Base-by-base conservation (phyloP, 2,888 invertebrate genomes). In the Plebejus anna region DNA sequence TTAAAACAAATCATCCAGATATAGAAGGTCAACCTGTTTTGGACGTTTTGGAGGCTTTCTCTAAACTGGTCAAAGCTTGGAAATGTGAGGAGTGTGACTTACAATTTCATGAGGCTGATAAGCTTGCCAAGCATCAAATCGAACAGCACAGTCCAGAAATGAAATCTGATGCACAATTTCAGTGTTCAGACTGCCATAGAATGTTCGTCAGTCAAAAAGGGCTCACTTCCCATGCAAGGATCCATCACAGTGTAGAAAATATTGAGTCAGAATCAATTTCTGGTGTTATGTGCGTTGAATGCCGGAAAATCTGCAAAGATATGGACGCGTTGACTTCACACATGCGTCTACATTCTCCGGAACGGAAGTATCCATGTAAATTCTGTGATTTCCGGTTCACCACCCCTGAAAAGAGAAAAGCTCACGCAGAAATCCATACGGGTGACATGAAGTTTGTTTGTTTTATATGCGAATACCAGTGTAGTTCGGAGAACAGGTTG, bases 401-500 rank as follows among this genome's bases (percentile, higher is more conserved):
- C 0, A 91, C 91, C 0, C 87, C 87, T 0, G 91, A 92, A 61
- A 93, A 93, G 70, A 82, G 91, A 4, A 92, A 90, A 82, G 79
- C 84, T 0, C 94, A 94, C 75, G 83, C 89, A 0, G 91, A 91
- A 80, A 84, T 94, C 13, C 94, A 94, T 51, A 93, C 93, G 0
- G 94, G 94, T 0, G 92, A 91, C 77, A 91, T 93, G 91, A 93
- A 91, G 80, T 94, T 88, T 75, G 93, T 94, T 0, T 94, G 94
- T 78, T 94, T 94, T 66, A 92, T 94, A 36, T 94, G 94, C 76
- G 93, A 94, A 80, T 93, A 94, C 77, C 90, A 90, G 75, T 93
- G 94, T 78, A 92, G 89, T 75, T 93, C 94, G 0, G 91, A 90
- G 78, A 92, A 92, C 79, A 83, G 93, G 13, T 80, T 93, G 51